Percentiles rank a stretch among this genome's conserved stretches.
Evolutionary conservation across 1,140 invertebrate genomes (phyloP).

Genomic region (Periplaneta americana): DNA sequence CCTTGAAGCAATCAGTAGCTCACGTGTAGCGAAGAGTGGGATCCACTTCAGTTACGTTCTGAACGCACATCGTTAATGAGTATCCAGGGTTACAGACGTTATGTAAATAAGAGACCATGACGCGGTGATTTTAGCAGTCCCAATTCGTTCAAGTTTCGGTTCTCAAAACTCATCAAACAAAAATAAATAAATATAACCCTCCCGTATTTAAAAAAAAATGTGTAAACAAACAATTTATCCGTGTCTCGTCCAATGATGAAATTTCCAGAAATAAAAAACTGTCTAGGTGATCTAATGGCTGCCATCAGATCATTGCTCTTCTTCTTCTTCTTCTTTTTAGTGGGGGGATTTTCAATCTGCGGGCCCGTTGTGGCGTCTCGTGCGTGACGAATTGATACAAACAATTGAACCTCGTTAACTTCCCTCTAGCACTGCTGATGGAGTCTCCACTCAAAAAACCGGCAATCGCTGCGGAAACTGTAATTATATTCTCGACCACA

Average conservation of each 20-base stretch:
- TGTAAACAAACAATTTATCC: not conserved
- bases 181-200: not conserved
- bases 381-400: not conserved
- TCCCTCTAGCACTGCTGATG: not conserved
- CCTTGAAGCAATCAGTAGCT: not conserved
- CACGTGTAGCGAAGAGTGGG: not conserved
- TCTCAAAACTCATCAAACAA: not conserved
- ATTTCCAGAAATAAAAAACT: not conserved
- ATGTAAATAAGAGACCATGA: not conserved
- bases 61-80: not conserved
- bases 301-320: not conserved
- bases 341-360: not conserved
- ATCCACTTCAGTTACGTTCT: not conserved
- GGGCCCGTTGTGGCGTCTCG: not conserved
- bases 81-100: not conserved
- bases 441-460: not conserved
- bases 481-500: not conserved
- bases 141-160: not conserved
- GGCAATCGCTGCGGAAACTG: not conserved
- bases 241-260: not conserved
- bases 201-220: not conserved
- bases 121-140: not conserved
- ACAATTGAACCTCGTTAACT: conserved; percentile 9
- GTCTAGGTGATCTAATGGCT: not conserved
- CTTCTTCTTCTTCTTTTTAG: not conserved